Evolutionary conservation across 2,113 vertebrate genomes (phyloP).

Genomic region (Grallaria varia): DNA sequence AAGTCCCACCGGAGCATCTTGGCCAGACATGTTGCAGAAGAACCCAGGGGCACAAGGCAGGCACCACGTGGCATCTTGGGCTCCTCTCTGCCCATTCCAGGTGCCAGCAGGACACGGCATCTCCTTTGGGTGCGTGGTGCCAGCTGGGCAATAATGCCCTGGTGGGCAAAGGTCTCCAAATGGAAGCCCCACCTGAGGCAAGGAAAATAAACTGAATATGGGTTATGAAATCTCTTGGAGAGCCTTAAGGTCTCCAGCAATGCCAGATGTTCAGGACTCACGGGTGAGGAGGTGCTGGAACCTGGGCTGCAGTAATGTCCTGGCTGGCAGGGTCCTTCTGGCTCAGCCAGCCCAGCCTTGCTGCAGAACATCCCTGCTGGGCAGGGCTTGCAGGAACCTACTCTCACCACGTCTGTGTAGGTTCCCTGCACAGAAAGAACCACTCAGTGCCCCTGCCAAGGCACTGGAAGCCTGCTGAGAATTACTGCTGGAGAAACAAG

Average conservation of each 20-base stretch:
- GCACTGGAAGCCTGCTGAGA: neutral
- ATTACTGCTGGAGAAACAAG: rapidly evolving
- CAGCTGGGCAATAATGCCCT: slow-evolving; percentile 82
- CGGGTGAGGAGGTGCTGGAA: slow-evolving; percentile 79
- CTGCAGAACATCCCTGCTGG: slow-evolving; percentile 82
- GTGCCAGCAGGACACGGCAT: slow-evolving; percentile 83
- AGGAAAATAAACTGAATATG: rapidly evolving
- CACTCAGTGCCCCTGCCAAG: neutral
- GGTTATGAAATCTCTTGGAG: rapidly evolving
- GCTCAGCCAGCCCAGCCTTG: slow-evolving; percentile 72
- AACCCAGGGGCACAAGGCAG: slow-evolving; percentile 82
- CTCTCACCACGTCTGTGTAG: slow-evolving; percentile 65
- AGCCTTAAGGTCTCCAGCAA: neutral
- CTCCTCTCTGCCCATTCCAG: slow-evolving; percentile 81
- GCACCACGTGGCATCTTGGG: slow-evolving; percentile 76
- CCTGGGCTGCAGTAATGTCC: slow-evolving; percentile 77
- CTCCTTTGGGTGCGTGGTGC: slow-evolving; percentile 75
- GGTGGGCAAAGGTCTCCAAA: slow-evolving; percentile 82
- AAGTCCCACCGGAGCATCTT: slow-evolving; percentile 72
- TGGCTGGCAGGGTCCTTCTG: slow-evolving; percentile 81
- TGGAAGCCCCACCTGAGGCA: slow-evolving; percentile 69
- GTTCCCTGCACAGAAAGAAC: slow-evolving; percentile 73
- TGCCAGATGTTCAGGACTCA: slow-evolving; percentile 36
- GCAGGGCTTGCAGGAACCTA: slow-evolving; percentile 79
- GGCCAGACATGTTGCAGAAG: slow-evolving; percentile 81